A percentile compares a stretch with the other conserved stretches of the same genome.
phyloP scores from a whole-genome alignment of 2,888 invertebrate species.

The Drosophila nigritarsus region DNA sequence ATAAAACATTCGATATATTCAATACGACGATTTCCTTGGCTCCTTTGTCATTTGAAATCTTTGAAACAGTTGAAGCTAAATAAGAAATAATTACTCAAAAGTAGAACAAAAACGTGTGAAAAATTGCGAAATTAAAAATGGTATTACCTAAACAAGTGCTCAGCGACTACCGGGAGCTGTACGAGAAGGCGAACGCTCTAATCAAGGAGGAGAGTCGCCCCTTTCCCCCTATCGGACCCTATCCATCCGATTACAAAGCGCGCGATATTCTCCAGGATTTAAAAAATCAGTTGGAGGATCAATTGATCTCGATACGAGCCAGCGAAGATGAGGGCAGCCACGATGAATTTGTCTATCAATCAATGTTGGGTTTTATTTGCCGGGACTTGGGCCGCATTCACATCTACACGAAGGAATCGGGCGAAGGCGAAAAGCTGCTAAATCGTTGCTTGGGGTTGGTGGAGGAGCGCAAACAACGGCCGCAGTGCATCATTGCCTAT shows the following conservation, averaged over 20 bases:
- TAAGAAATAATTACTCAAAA: background rate
- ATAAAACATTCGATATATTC: too few relatives aligned
- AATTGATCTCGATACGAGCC: constrained; percentile 64
- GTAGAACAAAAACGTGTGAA: constrained; percentile 15
- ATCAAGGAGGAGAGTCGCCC: constrained; percentile 89
- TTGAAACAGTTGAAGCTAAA: constrained; percentile 10
- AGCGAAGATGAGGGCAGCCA: constrained; percentile 74
- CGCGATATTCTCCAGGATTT: constrained; percentile 88
- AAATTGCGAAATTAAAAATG: constrained; percentile 28
- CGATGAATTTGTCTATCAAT: constrained; percentile 76
- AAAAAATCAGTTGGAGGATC: constrained; percentile 85
- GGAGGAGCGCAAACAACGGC: constrained; percentile 86
- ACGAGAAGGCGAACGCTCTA: constrained; percentile 88
- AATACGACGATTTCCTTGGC: too few relatives aligned
- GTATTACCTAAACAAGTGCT: constrained; percentile 60
- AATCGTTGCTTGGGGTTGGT: constrained; percentile 88
- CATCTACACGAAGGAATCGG: constrained; percentile 92
- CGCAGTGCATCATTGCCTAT: constrained; percentile 88
- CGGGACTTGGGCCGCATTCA: constrained; percentile 91
- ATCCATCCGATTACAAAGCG: constrained; percentile 92
- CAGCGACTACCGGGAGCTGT: constrained; percentile 89
- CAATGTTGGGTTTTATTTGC: constrained; percentile 88
- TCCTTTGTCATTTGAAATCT: too few relatives aligned
- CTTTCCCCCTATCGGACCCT: constrained; percentile 92
- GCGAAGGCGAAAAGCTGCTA: constrained; percentile 90